Evolutionary conservation across 2,113 vertebrate species (phyloP), one percentile per base, ranked within the genome.

Genomic region (Heteronetta atricapilla): DNA sequence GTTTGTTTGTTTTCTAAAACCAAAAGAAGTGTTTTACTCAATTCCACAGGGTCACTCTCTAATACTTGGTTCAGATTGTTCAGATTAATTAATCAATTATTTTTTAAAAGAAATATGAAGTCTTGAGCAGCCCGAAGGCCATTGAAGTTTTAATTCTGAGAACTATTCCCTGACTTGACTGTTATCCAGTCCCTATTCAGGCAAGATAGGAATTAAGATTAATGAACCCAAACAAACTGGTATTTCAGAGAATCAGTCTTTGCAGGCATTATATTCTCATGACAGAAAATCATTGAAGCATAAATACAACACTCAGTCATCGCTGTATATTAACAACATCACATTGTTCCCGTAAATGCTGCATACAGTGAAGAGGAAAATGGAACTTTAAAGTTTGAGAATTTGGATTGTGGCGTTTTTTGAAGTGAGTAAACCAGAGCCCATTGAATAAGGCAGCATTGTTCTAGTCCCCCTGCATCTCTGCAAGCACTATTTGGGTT

Each of bases 201-300:
- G 86, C 88, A 84, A 97, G 92, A 96, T 93, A 96, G 66, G 92
- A 93, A 96, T 94, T 97, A 97, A 96, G 95, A 97, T 96, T 96
- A 97, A 96, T 94, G 92, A 95, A 64, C 90, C 86, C 86, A 97
- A 95, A 96, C 86, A 95, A 96, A 94, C 88, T 92, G 90, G 80
- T 90, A 88, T 96, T 96, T 96, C 88, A 96, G 80, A 87, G 92
- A 92, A 95, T 93, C 92, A 46, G 42, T 79, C 94, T 92, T 95
- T 97, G 94, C 92, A 94, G 86, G 80, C 95, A 92, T 96, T 95
- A 91, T 95, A 91, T 95, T 96, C 91, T 96, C 88, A 90, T 91
- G 94, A 94, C 93, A 97, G 94, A 96, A 97, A 95, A 96, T 94
- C 90, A 95, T 40, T 90, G 92, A 96, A 90, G 93, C 94, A 94